Percentiles rank a stretch among this genome's conserved stretches.
phyloP scores from a whole-genome alignment of 37 sponge, comb jelly and placozoan species.

The Crambe crambe region DNA sequence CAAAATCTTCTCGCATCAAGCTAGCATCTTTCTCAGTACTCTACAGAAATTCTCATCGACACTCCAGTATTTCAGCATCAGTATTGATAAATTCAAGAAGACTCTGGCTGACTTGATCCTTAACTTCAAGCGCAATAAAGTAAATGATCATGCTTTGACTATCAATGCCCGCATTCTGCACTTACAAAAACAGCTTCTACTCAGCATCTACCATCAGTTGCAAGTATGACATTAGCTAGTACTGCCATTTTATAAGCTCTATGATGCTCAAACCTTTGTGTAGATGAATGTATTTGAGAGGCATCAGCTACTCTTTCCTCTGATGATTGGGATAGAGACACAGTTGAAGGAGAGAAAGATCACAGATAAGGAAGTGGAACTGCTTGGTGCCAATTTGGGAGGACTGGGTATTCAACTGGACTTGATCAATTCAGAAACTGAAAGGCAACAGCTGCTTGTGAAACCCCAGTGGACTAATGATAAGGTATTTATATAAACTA shows the following conservation, averaged over 20 bases:
- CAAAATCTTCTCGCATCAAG: conserved; percentile 22
- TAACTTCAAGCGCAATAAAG: background rate
- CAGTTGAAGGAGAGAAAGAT: conserved; percentile 6
- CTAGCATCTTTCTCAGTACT: conserved; percentile 15
- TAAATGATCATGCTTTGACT: conserved; percentile 5
- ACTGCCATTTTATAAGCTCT: no score
- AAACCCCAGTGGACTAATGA: conserved; percentile 15
- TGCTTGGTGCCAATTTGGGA: conserved; percentile 5
- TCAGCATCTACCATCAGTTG: conserved; percentile 9
- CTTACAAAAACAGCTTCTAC: conserved; percentile 26
- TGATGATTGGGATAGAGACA: conserved; percentile 32
- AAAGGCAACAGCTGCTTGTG: background rate
- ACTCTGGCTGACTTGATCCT: background rate
- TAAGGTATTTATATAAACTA: conserved; percentile 11
- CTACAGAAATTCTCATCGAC: conserved; percentile 10
- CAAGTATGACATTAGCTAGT: conserved; percentile 1
- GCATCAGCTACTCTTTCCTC: conserved; percentile 44
- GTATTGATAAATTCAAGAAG: conserved; percentile 14
- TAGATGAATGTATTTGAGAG: conserved; percentile 17
- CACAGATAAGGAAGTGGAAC: conserved; percentile 5
- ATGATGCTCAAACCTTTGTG: no score
- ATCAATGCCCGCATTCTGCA: conserved; percentile 29
- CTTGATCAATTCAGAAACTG: background rate
- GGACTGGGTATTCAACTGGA: conserved; percentile 18
- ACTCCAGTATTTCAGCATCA: conserved; percentile 20